Evolutionary conservation across 37 sponge, comb jelly and placozoan species (phyloP).

Genomic region (Diacarnus erythraeanus): DNA sequence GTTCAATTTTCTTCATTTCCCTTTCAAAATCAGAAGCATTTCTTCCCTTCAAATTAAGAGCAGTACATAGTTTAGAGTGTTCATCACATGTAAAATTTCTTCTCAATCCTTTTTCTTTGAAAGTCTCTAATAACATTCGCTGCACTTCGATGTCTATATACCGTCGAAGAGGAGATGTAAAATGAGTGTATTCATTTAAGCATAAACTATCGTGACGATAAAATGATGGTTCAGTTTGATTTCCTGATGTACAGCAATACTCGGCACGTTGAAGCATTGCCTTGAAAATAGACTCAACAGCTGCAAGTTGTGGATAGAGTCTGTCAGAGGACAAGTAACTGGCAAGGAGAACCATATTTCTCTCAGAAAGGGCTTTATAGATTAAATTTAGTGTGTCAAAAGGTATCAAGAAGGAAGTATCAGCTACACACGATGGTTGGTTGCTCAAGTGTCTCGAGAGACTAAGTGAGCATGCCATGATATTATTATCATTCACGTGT

Average conservation of each 20-base stretch:
- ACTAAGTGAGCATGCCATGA: conserved; percentile 6
- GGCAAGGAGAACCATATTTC: neutral
- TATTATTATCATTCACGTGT: neutral
- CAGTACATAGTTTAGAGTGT: conserved; percentile 4
- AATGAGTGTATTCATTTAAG: conserved; percentile 56
- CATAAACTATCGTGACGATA: conserved; percentile 43
- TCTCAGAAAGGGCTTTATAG: neutral
- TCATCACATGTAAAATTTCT: neutral
- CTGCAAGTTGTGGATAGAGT: conserved; percentile 52
- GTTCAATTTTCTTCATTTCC: neutral
- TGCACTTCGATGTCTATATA: conserved; percentile 68
- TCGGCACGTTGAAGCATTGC: conserved; percentile 17
- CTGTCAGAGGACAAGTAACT: conserved; percentile 14
- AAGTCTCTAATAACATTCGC: conserved; percentile 15
- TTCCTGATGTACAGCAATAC: conserved; percentile 34
- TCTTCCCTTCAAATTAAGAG: conserved; percentile 13
- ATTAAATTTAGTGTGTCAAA: neutral
- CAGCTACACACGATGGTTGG: too few relatives aligned
- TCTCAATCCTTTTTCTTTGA: neutral
- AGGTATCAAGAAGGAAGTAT: neutral
- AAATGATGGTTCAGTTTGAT: conserved; percentile 2
- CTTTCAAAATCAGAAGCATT: conserved; percentile 52
- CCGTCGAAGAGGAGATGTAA: conserved; percentile 70
- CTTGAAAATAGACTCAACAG: neutral
- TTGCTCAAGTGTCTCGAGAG: neutral